Base-by-base conservation (phyloP, 2,888 invertebrate species). In the Tromatobia lineatoria region DNA sequence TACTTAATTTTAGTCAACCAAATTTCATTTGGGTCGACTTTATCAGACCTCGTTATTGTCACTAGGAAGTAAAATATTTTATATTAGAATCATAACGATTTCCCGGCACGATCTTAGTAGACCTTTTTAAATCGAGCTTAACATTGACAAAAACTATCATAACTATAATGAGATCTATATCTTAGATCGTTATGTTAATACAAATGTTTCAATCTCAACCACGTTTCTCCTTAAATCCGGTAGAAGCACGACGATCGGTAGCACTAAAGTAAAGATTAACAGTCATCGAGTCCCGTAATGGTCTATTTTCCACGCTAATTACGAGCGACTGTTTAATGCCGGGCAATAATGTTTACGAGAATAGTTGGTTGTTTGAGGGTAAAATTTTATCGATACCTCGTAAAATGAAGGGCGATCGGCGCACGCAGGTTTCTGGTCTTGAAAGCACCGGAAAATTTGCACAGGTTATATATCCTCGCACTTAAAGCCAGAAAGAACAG, bases 301-400 rank as follows among this genome's bases (percentile, higher is more conserved):
- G 64, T 20, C 20, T 50, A 50, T 75, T 64, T 52, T 50, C 11
- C 38, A 34, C 47, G 18, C 29, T 34, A 34, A 75, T 34, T 34
- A 67, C 47, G 67, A 15, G 45, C 11, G 23, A 61, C 66, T 57
- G 57, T 76, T 76, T 77, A 47, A 79, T 47, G 75, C 59, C 64
- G 15, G 23, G 76, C 73, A 61, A 76, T 83, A 73, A 67, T 59
- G 52, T 83, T 76, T 73, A 80, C 73, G 83, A 76, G 75, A 34
- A 52, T 57, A 69, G 45, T 20, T 3, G 20, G 25, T n/a, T 42
- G 47, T 47, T 54, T 52, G 20, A 64, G 70, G 52, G 67, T 59
- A 71, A n/a, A 71, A 73, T 77, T 80, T 77, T 80, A 80, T 83
- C 71, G 83, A 82, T 74, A 83, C 73, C 23, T 75, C 64, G 75